phyloP scores from a whole-genome alignment of 2,797 vertebrate genomes.

The Takifugu rubripes region DNA sequence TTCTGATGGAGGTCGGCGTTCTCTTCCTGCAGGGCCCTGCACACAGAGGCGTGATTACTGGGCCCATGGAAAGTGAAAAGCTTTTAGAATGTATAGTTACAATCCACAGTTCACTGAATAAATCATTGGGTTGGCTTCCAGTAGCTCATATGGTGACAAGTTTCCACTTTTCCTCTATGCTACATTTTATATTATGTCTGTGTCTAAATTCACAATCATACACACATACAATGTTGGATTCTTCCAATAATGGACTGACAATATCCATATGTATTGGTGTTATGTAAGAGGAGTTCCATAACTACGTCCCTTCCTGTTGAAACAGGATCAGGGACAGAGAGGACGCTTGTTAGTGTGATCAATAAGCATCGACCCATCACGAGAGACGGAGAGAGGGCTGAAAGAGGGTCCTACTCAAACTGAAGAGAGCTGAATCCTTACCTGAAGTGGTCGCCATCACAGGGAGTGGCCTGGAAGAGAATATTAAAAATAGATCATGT shows the following conservation, averaged over 20 bases:
- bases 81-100: too few relatives aligned
- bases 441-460: conserved; percentile 63
- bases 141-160: too few relatives aligned
- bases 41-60: conserved; percentile 6
- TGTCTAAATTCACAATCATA: too few relatives aligned
- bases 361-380: conserved; percentile 37
- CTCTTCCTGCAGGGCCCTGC: conserved; percentile 72
- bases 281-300: conserved; percentile 37
- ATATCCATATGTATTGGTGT: neutral
- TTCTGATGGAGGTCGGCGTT: conserved; percentile 77
- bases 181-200: too few relatives aligned
- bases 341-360: conserved; percentile 35
- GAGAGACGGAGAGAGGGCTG: neutral
- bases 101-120: too few relatives aligned
- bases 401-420: conserved; percentile 5
- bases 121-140: too few relatives aligned
- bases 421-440: conserved; percentile 58
- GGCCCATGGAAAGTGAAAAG: too few relatives aligned
- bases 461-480: conserved; percentile 53
- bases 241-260: neutral
- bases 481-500: conserved; percentile 3
- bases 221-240: too few relatives aligned
- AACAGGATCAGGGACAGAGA: conserved; percentile 13
- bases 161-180: too few relatives aligned
- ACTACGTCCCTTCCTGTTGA: conserved; percentile 9